Percentiles rank a stretch among this genome's conserved stretches.
These are phyloP conservation scores for Digitonthophagus gazella DNA, from an alignment of 2,888 invertebrate genomes.

Conservation along the genomic window DNA sequence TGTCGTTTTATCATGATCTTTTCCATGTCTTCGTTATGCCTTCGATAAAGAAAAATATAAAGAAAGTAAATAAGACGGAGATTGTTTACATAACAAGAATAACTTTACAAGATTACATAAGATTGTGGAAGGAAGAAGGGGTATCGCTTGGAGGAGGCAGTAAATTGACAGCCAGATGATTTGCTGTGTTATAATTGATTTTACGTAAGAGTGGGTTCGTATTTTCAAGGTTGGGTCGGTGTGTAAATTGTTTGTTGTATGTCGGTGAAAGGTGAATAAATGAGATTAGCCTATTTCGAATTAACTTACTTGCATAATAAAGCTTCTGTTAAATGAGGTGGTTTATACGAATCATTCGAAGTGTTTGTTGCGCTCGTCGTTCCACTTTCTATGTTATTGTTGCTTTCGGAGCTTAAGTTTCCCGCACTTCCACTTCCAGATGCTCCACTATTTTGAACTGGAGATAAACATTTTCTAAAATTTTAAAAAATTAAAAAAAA, in stretches of 20 bases:
- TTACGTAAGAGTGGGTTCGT: neutral
- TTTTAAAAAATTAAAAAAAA: neutral
- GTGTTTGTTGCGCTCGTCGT: conserved; percentile 53
- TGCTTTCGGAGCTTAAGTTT: conserved; percentile 60
- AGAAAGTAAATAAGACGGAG: neutral
- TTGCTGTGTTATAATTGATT: neutral
- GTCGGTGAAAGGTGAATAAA: neutral
- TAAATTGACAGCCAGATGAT: neutral
- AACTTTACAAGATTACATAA: neutral
- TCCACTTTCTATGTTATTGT: conserved; percentile 56
- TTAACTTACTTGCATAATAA: conserved; percentile 55
- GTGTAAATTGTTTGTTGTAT: neutral
- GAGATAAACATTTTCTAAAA: conserved; percentile 51
- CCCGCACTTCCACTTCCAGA: conserved; percentile 62
- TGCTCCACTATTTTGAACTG: conserved; percentile 56
- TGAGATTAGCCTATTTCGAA: neutral
- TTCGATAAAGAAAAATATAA: conserved; percentile 41
- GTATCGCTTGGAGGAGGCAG: neutral
- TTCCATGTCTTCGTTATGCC: conserved; percentile 83
- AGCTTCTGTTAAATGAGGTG: conserved; percentile 60
- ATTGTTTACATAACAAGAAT: neutral
- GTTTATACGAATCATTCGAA: conserved; percentile 52
- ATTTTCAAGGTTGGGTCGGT: neutral
- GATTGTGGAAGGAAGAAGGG: neutral
- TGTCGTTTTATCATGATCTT: conserved; percentile 72